Base-by-base conservation (phyloP, 2,888 invertebrate genomes). In the Eupithecia exiguata region DNA sequence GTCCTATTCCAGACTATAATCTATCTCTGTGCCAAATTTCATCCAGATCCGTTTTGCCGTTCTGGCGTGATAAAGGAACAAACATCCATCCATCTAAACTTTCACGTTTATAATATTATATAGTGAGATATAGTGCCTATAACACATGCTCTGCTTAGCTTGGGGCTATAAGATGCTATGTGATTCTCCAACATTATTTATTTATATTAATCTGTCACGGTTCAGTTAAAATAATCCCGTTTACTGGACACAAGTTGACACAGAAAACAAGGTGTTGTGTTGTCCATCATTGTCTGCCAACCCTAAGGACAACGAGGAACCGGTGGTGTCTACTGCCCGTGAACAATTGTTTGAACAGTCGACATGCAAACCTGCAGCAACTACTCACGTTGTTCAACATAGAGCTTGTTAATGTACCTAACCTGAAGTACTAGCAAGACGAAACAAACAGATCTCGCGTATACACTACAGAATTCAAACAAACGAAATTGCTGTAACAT, bases 261-360 rank as follows among this genome's bases (percentile, higher is more conserved):
- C 10, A 21, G 53, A 53, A 49, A 49, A 21, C 25, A 12, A 25
- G 2, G 21, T 10, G 25, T 46, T 7, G 46, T n/a, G 18, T 58
- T 21, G 21, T 53, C 53, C 53, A 21, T 21, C 53, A 53, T 53
- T 21, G 12, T 58, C 21, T 25, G 58, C 9, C 67, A 75, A 63
- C 72, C 75, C 74, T 75, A 63, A n/a, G 5, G 53, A 58, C 18
- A 53, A 63, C 36, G 49, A 69, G 67, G 68, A 16, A 69, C 71
- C 71, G 68, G 75, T 10, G 53, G 49, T 68, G 79, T 71, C 74
- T 72, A 82, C 74, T 74, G 73, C 68, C 81, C 84, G 83, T 85
- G 82, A 85, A 82, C 78, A 75, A 80, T 81, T 79, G 77, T 79
- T 80, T 72, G 77, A 76, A 21, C 63, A 71, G 62, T n/a, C 35